Evolutionary conservation across 2,888 invertebrate species (phyloP).

Genomic region (Xanthostigma xanthostigma): DNA sequence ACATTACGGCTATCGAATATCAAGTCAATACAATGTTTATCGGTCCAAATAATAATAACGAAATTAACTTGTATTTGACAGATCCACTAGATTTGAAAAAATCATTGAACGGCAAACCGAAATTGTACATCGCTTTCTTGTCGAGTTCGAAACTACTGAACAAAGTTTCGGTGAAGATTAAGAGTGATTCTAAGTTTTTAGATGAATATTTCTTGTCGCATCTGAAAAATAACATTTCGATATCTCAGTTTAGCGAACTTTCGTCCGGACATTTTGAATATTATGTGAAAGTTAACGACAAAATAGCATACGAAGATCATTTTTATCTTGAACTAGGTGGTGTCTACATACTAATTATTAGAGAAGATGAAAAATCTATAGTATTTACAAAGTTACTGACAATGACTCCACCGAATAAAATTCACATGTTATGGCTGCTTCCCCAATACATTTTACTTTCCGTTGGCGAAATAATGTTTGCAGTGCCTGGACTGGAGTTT

Average conservation of each 20-base stretch:
- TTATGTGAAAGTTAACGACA: slow-evolving; percentile 16
- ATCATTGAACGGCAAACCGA: slow-evolving; percentile 44
- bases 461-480: slow-evolving; percentile 68
- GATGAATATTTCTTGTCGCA: slow-evolving; percentile 40
- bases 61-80: slow-evolving; percentile 34
- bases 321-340: slow-evolving; percentile 29
- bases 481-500: slow-evolving; percentile 69
- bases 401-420: slow-evolving; percentile 46
- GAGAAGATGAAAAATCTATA: slow-evolving; percentile 23
- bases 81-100: slow-evolving; percentile 42
- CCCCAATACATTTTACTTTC: slow-evolving; percentile 72
- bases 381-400: slow-evolving; percentile 40
- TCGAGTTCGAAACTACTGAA: slow-evolving; percentile 18
- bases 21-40: slow-evolving; percentile 28
- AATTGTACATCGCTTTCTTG: slow-evolving; percentile 31
- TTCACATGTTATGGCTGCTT: slow-evolving; percentile 56
- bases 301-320: slow-evolving; percentile 15
- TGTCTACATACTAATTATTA: slow-evolving; percentile 39
- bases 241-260: slow-evolving; percentile 43
- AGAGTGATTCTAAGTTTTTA: slow-evolving; percentile 24
- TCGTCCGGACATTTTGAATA: slow-evolving; percentile 34
- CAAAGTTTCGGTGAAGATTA: slow-evolving; percentile 25
- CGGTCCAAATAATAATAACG: slow-evolving; percentile 25
- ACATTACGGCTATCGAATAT: slow-evolving; percentile 20
- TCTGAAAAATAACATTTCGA: slow-evolving; percentile 33